Conservation (phyloP, 2,113 vertebrate genomes). For the Onychorhynchus coronatus region DNA sequence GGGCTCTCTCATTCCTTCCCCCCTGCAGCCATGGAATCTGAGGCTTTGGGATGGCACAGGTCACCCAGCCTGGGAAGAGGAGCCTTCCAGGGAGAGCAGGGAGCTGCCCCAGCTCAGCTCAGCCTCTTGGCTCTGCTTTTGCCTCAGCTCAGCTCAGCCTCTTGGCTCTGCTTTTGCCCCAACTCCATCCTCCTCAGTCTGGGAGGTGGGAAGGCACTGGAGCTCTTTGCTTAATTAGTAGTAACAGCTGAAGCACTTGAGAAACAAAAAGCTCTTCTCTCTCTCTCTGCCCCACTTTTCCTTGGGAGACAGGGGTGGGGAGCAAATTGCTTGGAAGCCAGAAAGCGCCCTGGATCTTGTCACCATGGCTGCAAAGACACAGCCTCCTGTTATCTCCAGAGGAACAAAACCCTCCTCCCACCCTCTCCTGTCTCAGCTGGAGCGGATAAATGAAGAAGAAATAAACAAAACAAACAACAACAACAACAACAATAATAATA, state of each 20-base stretch:
- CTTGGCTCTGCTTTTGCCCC: conserved; percentile 6
- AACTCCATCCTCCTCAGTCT: neutral
- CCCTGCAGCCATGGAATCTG: conserved; percentile 2
- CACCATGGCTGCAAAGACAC: conserved; percentile 69
- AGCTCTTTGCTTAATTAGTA: conserved; percentile 47
- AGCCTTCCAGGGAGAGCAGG: neutral
- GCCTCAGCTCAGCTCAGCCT: neutral
- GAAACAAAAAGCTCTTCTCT: conserved; percentile 62
- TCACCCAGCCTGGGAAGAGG: neutral
- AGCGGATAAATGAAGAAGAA: conserved; percentile 50
- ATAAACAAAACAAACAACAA: conserved; percentile 24
- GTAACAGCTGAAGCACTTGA: conserved; percentile 63
- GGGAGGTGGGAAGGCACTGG: neutral
- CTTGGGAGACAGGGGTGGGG: conserved; percentile 45
- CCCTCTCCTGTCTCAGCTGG: conserved; percentile 52
- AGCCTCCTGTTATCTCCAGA: conserved; percentile 60
- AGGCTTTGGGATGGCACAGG: neutral
- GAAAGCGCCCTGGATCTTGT: conserved; percentile 60
- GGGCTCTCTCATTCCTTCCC: neutral
- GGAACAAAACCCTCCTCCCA: conserved; percentile 63
- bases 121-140: neutral
- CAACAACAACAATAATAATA: too few relatives aligned
- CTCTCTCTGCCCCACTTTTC: conserved; percentile 57
- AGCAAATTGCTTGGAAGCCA: conserved; percentile 58
- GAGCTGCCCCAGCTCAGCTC: neutral